These are phyloP conservation scores for Apogon hyalosoma DNA, from an alignment of 2,797 vertebrate species.

Conservation along the genomic window DNA sequence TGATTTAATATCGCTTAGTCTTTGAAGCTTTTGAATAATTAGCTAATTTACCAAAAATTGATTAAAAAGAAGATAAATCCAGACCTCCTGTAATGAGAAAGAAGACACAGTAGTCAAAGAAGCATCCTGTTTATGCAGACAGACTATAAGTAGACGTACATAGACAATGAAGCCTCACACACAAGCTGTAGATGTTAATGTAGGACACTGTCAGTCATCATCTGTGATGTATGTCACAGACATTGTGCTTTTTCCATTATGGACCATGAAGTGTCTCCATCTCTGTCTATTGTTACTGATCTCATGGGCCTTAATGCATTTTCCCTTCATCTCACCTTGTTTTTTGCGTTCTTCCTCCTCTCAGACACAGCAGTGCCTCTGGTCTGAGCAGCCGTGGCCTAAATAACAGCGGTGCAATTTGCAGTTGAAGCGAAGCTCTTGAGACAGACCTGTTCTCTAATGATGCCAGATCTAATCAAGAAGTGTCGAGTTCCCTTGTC, in stretches of 20 bases:
- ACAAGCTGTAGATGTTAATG: slow-evolving; percentile 4
- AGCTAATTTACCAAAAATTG: no score
- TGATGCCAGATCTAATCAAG: slow-evolving; percentile 47
- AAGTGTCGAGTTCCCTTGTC: slow-evolving; percentile 17
- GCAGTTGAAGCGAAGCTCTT: slow-evolving; percentile 43
- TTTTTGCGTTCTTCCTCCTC: not conserved
- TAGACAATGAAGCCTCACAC: not conserved
- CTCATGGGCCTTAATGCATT: not conserved
- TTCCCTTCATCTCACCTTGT: not conserved
- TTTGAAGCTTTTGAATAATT: no score
- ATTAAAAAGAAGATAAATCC: no score
- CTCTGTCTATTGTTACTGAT: not conserved
- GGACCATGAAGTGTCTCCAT: not conserved
- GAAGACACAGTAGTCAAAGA: no score
- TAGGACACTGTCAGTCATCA: not conserved
- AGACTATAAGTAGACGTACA: not conserved
- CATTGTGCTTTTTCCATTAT: not conserved
- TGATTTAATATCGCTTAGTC: no score
- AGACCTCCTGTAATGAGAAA: no score
- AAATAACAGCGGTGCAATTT: slow-evolving; percentile 4
- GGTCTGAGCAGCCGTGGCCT: slow-evolving; percentile 9
- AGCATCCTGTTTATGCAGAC: not conserved
- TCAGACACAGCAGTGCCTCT: slow-evolving; percentile 9
- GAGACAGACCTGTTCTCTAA: slow-evolving; percentile 35
- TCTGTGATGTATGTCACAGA: slow-evolving; percentile 11